phyloP scores from a whole-genome alignment of 2,888 invertebrate species.

The Camptogramma bilineatum region DNA sequence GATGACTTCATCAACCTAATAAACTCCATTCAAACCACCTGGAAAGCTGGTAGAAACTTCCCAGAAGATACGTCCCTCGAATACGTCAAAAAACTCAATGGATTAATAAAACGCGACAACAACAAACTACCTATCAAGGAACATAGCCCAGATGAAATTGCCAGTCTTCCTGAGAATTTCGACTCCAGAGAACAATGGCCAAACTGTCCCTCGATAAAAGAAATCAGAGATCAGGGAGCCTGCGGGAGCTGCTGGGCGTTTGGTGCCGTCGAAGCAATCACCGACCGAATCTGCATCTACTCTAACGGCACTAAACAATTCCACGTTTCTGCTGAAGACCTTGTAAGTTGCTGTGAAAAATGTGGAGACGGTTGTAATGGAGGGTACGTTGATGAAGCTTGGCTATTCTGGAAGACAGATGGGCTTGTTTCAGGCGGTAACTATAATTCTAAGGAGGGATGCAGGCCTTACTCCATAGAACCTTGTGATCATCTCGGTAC shows the following conservation, averaged over 20 bases:
- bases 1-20: background rate
- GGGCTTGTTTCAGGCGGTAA: background rate
- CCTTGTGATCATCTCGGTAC: background rate
- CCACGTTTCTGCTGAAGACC: background rate
- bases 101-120: background rate
- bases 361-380: background rate
- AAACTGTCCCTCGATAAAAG: background rate
- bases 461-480: background rate
- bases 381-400: background rate
- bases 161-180: background rate
- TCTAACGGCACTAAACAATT: background rate
- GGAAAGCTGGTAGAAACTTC: background rate
- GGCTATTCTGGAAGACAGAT: background rate
- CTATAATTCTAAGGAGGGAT: background rate
- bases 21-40: background rate
- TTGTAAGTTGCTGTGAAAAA: background rate
- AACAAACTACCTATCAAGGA: background rate
- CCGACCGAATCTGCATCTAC: background rate
- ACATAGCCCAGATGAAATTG: background rate
- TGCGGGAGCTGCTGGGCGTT: background rate
- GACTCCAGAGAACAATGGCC: constrained; percentile 1
- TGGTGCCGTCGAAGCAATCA: background rate
- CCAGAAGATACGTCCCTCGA: background rate
- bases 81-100: background rate
- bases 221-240: constrained; percentile 1